phyloP scores from a whole-genome alignment of 2,113 vertebrate species.

The Blennius ocellaris region DNA sequence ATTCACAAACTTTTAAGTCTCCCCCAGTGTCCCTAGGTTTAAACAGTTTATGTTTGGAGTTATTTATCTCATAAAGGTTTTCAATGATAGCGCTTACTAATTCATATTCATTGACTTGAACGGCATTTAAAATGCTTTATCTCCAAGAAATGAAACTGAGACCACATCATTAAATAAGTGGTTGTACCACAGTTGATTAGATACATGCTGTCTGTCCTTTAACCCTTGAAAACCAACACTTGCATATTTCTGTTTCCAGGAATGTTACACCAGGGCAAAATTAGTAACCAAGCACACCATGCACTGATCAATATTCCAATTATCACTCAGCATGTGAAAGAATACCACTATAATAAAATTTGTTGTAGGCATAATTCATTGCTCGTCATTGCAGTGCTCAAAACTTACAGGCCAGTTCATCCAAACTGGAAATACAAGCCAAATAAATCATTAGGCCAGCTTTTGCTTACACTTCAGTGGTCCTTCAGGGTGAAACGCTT shows the following conservation, averaged over 20 bases:
- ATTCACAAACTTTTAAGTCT: too few species aligned
- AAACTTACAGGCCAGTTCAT: neutral
- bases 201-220: neutral
- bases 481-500: neutral
- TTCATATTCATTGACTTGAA: neutral
- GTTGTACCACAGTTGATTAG: neutral
- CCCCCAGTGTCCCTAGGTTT: too few species aligned
- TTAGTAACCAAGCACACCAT: neutral
- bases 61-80: too few species aligned
- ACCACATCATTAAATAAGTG: neutral
- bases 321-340: neutral
- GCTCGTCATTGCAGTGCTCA: neutral
- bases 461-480: neutral
- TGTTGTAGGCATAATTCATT: neutral
- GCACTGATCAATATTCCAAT: neutral
- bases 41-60: too few species aligned
- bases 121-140: too few species aligned
- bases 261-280: too few species aligned
- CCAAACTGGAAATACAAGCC: neutral
- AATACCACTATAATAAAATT: neutral
- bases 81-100: too few species aligned
- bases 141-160: neutral
- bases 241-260: neutral
- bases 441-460: neutral
- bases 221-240: neutral